Base-by-base conservation (phyloP, 2,113 vertebrate genomes). In the Vicugna pacos region DNA sequence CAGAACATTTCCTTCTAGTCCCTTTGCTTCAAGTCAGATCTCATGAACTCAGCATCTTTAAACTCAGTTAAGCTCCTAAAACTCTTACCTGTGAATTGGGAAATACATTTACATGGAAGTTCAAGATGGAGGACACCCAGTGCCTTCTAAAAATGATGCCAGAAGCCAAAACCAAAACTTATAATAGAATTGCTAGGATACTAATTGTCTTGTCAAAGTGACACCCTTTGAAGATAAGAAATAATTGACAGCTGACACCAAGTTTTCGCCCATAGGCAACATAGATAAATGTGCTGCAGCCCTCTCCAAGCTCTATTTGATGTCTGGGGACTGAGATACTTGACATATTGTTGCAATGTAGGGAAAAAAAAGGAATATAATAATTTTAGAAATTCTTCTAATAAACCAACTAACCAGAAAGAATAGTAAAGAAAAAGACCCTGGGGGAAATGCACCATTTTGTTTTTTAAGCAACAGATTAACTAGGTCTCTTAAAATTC, bases 91-190 rank as follows among this genome's bases (percentile, higher is more conserved):
- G 24, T 26, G 0, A 48, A 3, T 20, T 82, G 77, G 76, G 77
- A 96, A 94, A 93, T 24, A 73, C 20, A 15, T 92, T 94, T 94
- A 79, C 62, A 56, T 0, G 22, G 35, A 76, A 28, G 38, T 30
- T 64, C 72, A 85, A 92, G 35, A 88, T 38, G 54, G n/a, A 95
- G 64, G 94, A 80, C 42, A 11, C n/a, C 11, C 35, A 52, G 15
- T 0, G 58, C 69, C 84, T 69, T 48, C n/a, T 86, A 54, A 72
- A 83, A 96, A 93, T 58, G 86, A 81, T 16, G 73, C 80, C 62
- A 79, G 73, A 89, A 65, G 86, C 77, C 84, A 96, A 75, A 93
- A 97, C 48, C 95, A 80, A 96, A 91, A 88, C 88, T 83, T 62
- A 75, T 2, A 95, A 91, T 20, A 79, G 48, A 76, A 97, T 79